A percentile compares a stretch with the other conserved stretches of the same genome.
phyloP scores from a whole-genome alignment of 1,140 invertebrate genomes.

The Lordiphosa stackelbergi region DNA sequence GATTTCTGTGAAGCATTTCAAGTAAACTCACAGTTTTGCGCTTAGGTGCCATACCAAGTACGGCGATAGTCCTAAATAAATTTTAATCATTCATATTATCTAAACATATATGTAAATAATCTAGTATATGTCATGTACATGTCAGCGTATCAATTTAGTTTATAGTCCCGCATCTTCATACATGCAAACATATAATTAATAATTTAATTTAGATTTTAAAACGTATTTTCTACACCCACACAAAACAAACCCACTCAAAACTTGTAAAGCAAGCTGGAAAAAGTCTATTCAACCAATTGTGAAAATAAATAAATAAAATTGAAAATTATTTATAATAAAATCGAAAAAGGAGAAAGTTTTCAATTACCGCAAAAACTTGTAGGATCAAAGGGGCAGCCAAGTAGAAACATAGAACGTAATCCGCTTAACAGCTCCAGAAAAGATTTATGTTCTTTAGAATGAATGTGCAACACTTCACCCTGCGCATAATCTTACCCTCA shows the following conservation, averaged over 20 bases:
- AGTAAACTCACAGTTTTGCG: conserved; percentile 41
- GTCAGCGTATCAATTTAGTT: conserved; percentile 51
- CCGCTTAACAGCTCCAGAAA: conserved; percentile 40
- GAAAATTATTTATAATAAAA: conserved; percentile 56
- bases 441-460: not conserved
- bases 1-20: conserved; percentile 14
- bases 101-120: conserved; percentile 37
- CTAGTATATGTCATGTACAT: conserved; percentile 41
- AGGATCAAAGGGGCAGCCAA: conserved; percentile 37
- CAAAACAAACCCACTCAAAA: conserved; percentile 3
- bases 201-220: conserved; percentile 33
- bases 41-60: conserved; percentile 65
- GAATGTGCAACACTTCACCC: not conserved
- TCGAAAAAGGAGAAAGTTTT: not conserved
- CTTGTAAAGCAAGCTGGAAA: conserved; percentile 14
- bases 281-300: conserved; percentile 27
- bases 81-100: conserved; percentile 27
- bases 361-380: conserved; percentile 19
- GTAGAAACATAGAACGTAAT: conserved; percentile 58
- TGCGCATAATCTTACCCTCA: not conserved
- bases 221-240: conserved; percentile 48
- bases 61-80: conserved; percentile 34
- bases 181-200: conserved; percentile 27
- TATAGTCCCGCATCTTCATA: conserved; percentile 10
- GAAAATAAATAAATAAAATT: conserved; percentile 47